Conservation (phyloP, 2,797 vertebrate species). For the Gallinago solitaria region DNA sequence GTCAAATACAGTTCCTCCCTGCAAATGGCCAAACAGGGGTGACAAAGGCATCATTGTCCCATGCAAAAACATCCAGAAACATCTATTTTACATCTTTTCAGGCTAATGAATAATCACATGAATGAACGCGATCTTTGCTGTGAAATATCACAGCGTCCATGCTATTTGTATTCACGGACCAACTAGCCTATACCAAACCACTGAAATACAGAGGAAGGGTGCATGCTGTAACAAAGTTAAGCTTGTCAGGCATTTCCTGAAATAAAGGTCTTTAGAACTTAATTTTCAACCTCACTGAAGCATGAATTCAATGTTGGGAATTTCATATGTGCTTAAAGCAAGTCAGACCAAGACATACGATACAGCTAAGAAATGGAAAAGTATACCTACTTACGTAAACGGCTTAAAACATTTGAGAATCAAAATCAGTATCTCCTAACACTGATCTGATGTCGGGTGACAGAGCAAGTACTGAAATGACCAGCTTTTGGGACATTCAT, state of each 20-base stretch:
- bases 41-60: neutral
- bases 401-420: neutral
- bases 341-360: neutral
- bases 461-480: neutral
- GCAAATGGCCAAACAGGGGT: neutral
- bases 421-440: neutral
- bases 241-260: neutral
- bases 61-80: neutral
- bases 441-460: neutral
- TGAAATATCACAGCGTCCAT: neutral
- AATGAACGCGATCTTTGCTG: neutral
- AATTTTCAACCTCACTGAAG: neutral
- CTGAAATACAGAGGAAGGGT: neutral
- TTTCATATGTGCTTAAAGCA: neutral
- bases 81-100: neutral
- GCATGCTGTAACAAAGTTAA: neutral
- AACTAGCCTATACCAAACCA: neutral
- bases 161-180: neutral
- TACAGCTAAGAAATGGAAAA: neutral
- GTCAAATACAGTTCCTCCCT: rapidly evolving
- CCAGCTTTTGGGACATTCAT: neutral
- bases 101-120: neutral
- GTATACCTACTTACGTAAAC: neutral
- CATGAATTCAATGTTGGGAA: neutral
- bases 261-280: neutral